Base-by-base conservation (phyloP, 92 coral and sea anemone genomes). In the Muricea muricata region DNA sequence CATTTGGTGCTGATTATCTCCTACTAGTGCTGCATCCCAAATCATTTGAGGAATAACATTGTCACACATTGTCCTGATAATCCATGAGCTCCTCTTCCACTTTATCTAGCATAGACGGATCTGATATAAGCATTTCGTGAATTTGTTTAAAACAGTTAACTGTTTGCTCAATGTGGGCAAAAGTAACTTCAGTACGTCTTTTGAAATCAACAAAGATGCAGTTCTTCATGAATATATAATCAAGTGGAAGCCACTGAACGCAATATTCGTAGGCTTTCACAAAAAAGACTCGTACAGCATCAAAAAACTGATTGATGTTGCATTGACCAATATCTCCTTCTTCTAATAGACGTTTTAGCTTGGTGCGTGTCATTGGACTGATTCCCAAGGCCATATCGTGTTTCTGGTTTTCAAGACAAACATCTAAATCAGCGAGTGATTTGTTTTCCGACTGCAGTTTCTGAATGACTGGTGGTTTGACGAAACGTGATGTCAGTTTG, bases 231-330 rank as follows among this genome's bases (percentile, higher is more conserved):
- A 86, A 81, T n/a, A 80, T 80, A 78, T 88, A 66, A 68, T 77
- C 91, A 52, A 88, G 88, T 76, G 88, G 91, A 52, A 84, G 82
- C 91, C 88, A 88, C 54, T 88, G 73, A 20, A 83, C 67, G 88
- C 88, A 88, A 85, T 88, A 88, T 84, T 74, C 68, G 75, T 66
- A 84, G 37, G 88, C 89, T 66, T 72, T 31, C 24, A 21, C 75
- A 68, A 75, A 88, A 73, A 83, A 83, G 47, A 31, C 65, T 77
- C 88, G 78, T 67, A 88, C 92, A 23, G 79, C 85, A 33, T 67
- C 88, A 76, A 78, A 77, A 84, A 89, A 45, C 70, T 84, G 73
- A 73, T 84, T 86, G 37, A 89, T 88, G 28, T 84, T 60, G 67
- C 65, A 5, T 24, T 26, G 50, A 78, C 55, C 74, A 78, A 88